These are phyloP conservation scores for Venustaconcha ellipsiformis DNA, from an alignment of 1,140 invertebrate species.

Conservation along the genomic window DNA sequence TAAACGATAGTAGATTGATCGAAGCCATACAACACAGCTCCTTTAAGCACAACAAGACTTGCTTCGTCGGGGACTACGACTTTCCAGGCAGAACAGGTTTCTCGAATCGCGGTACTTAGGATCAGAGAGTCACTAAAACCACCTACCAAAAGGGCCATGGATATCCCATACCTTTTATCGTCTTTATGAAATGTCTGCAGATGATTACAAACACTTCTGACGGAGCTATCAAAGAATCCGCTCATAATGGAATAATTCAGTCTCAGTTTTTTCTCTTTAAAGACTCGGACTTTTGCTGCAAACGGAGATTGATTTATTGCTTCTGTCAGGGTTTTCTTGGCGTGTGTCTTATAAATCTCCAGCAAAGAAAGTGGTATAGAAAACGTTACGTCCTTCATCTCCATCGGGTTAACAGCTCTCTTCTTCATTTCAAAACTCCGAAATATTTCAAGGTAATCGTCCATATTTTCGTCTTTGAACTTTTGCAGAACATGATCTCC, in stretches of 20 bases:
- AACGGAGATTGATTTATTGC: background rate
- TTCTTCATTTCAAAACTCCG: constrained; percentile 22
- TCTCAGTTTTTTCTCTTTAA: background rate
- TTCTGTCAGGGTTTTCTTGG: background rate
- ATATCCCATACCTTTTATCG: background rate
- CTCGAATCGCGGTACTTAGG: background rate
- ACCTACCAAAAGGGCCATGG: constrained; percentile 4
- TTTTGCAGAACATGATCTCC: constrained; percentile 1
- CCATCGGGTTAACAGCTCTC: background rate
- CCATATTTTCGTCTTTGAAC: background rate
- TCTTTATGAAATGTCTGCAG: background rate
- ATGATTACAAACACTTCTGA: constrained; percentile 2
- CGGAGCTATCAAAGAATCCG: constrained; percentile 10
- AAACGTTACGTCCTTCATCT: background rate
- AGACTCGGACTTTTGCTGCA: background rate
- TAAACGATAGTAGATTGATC: constrained; percentile 7
- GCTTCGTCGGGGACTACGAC: constrained; percentile 16
- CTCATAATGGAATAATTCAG: background rate
- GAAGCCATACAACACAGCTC: constrained; percentile 17
- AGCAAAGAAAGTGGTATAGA: background rate
- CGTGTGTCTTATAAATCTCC: background rate
- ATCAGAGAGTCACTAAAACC: constrained; percentile 7
- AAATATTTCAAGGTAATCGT: constrained; percentile 1
- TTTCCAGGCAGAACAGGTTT: background rate
- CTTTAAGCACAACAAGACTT: constrained; percentile 11